Evolutionary conservation across 1,140 invertebrate genomes (phyloP).

Genomic region (Asbolus verrucosus): DNA sequence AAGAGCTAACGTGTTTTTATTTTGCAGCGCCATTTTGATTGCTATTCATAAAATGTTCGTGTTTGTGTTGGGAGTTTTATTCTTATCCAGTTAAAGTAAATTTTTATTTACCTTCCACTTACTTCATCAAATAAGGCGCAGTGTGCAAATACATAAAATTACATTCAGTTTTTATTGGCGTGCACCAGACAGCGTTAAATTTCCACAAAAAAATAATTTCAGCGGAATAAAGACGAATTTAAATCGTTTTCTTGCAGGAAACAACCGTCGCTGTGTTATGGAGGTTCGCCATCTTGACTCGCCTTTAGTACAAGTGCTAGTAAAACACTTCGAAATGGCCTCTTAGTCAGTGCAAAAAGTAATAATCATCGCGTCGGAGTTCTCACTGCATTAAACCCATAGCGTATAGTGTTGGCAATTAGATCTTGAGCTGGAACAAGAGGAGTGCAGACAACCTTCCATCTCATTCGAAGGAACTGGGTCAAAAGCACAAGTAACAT

Average conservation of each 20-base stretch:
- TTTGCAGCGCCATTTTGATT: no score
- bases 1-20: no score
- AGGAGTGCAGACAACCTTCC: not conserved
- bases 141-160: slow-evolving; percentile 16
- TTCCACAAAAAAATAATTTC: not conserved
- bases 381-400: slow-evolving; percentile 22
- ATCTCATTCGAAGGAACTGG: not conserved
- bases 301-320: not conserved
- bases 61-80: no score
- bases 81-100: slow-evolving; percentile 11
- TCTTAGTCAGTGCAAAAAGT: slow-evolving; percentile 26
- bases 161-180: slow-evolving; percentile 9
- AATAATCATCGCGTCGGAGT: slow-evolving; percentile 7
- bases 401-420: slow-evolving; percentile 27
- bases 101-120: slow-evolving; percentile 21
- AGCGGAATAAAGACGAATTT: not conserved
- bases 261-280: no score
- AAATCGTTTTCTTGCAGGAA: no score
- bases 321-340: slow-evolving; percentile 8
- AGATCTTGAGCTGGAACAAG: slow-evolving; percentile 3
- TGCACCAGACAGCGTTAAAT: not conserved
- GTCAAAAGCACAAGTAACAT: slow-evolving; percentile 35
- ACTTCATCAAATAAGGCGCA: not conserved
- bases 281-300: not conserved
- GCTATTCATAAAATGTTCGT: not conserved